Percentiles rank a stretch among this genome's conserved stretches.
Conservation (phyloP, 2,113 vertebrate species). For the Mandrillus leucophaeus region DNA sequence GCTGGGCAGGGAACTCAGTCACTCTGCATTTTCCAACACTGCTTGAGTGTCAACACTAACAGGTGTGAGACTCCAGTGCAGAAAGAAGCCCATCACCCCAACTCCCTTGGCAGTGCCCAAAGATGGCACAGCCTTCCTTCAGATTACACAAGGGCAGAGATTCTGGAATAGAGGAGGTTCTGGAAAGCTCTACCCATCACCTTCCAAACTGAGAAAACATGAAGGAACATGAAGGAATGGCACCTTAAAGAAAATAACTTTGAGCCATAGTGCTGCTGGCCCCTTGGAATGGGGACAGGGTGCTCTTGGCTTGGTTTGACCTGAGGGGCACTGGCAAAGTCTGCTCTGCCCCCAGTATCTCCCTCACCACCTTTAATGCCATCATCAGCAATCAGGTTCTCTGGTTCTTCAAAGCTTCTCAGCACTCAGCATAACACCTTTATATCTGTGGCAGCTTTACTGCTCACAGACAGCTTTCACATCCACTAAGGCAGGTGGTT, state of each 20-base stretch:
- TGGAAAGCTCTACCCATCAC: neutral
- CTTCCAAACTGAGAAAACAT: neutral
- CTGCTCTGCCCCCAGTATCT: neutral
- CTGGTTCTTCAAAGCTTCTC: slow-evolving; percentile 23
- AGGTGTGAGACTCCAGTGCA: neutral
- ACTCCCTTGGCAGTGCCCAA: neutral
- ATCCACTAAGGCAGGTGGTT: neutral
- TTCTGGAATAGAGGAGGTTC: neutral
- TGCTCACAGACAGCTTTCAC: neutral
- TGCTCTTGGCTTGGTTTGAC: neutral
- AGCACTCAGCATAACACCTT: too few species aligned
- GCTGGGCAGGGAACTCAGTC: neutral
- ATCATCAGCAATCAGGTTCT: neutral
- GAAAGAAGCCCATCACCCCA: neutral
- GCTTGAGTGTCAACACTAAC: neutral
- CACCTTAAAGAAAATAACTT: neutral
- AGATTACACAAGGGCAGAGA: neutral
- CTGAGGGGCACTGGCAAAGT: neutral
- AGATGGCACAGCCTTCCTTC: neutral
- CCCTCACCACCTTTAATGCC: neutral
- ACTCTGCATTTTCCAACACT: neutral
- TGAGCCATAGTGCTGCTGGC: neutral
- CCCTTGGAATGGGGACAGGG: neutral
- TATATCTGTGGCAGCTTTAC: neutral
- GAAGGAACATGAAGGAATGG: neutral